Base-by-base conservation (phyloP, 2,888 invertebrate genomes). In the Acronicta aceris region DNA sequence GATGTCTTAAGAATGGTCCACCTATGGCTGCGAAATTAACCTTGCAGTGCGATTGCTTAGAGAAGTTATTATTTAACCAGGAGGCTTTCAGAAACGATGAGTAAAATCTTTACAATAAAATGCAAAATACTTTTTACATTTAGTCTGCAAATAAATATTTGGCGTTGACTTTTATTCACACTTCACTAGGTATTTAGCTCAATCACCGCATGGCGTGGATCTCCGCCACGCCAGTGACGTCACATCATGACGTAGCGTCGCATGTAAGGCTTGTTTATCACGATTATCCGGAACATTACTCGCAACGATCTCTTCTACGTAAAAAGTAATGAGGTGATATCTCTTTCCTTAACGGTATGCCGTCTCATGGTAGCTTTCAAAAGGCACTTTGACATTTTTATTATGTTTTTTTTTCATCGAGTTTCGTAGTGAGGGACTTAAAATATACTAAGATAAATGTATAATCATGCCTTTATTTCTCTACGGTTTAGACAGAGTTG, bases 251-350 rank as follows among this genome's bases (percentile, higher is more conserved):
- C 52, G 66, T 70, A 25, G 50, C 27, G 38, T 53, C 57, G 58
- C 64, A 59, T 65, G 64, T 65, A 53, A 48, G 58, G 71, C 64
- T 74, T 77, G 72, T 70, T 71, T 74, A 81, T 71, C 78, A 76
- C 65, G 76, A 79, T 72, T 76, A 74, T 67, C 66, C 74, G 50
- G 48, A 58, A 71, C 74, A 78, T 78, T 78, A 78, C 78, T 66
- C 61, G 60, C 59, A 54, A 71, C 67, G 73, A 73, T 73, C 76
- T 65, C 80, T 64, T 71, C 66, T 76, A 65, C 78, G 78, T 80
- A 76, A 80, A 78, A 78, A 53, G 56, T 61, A 79, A 80, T 43
- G 81, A 71, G 59, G 76, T 61, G 69, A 78, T 78, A 76, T 78
- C 76, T 77, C 67, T 80, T 71, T 69, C 59, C 67, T 51, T 73